Base-by-base conservation (phyloP, 2,888 invertebrate species). In the Camptogramma bilineatum region DNA sequence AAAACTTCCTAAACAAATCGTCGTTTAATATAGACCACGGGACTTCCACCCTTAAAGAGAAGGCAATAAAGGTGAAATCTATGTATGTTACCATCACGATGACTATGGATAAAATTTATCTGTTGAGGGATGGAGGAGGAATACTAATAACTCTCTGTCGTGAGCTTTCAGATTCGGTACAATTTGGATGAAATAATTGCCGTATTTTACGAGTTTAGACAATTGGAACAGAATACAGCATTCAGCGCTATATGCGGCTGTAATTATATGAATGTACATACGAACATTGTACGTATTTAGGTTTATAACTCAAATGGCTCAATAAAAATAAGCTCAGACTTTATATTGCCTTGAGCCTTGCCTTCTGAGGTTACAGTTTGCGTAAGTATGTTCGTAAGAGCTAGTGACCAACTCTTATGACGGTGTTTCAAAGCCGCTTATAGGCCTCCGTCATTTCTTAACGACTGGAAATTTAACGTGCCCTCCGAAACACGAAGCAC, bases 91-190 rank as follows among this genome's bases (percentile, higher is more conserved):
- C 61, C 72, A 63, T 66, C 69, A 71, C 55, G 59, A 71, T 76
- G 73, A 74, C 73, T 70, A 70, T 69, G 68, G 71, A 69, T 64
- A 72, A 73, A 76, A 64, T 77, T 72, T 75, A 76, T 76, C 69
- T 69, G 60, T 69, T 64, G 68, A 59, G 61, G 50, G 58, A 72
- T 72, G 73, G 34, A 68, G 46, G 58, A 70, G 67, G 72, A 76
- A 75, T 75, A 77, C 68, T 70, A 72, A 77, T 74, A 70, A 62
- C 63, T 52, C 52, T 64, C 53, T 67, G 48, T 66, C 48, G 58
- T 60, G 62, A 66, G 56, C 24, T 54, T 60, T 64, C 21, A 44
- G 56, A 47, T 64, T 65, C 19, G 24, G 52, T 31, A 42, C 50
- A 31, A 52, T 44, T 61, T 61, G 48, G 60, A 65, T 60, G 3